Conservation (phyloP, 2,888 invertebrate genomes). For the Brenthis hecate region DNA sequence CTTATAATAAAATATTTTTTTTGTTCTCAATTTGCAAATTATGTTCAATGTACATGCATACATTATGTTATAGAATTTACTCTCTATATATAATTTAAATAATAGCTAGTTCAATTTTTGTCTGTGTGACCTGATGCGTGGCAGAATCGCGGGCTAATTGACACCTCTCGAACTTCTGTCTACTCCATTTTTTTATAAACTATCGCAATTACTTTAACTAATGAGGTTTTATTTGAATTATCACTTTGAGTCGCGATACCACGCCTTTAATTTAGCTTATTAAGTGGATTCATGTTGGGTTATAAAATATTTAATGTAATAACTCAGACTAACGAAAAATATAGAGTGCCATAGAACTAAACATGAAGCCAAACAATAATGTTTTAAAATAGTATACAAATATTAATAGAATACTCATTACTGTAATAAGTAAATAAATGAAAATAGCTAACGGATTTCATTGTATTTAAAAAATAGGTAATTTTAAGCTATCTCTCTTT, state of each 20-base stretch:
- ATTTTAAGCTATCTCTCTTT: no score
- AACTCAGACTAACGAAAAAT: neutral
- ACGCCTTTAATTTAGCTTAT: constrained; percentile 2
- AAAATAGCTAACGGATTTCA: no score
- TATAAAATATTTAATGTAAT: neutral
- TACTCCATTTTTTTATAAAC: neutral
- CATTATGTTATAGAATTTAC: no score
- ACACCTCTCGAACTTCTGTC: constrained; percentile 7
- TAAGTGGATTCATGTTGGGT: neutral
- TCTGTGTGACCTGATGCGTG: constrained; percentile 52
- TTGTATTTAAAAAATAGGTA: no score
- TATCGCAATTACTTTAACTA: constrained; percentile 8
- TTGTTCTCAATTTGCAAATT: no score
- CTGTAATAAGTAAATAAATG: no score
- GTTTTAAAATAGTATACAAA: no score
- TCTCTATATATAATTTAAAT: neutral
- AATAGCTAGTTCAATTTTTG: neutral
- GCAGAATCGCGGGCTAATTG: constrained; percentile 38
- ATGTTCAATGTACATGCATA: no score
- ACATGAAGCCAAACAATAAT: no score
- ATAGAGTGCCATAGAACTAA: no score
- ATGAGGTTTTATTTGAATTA: constrained; percentile 2
- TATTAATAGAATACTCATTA: no score
- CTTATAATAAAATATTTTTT: no score
- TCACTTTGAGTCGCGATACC: constrained; percentile 7